Conservation (phyloP, 2,113 vertebrate genomes). For the Chloropsis hardwickii region DNA sequence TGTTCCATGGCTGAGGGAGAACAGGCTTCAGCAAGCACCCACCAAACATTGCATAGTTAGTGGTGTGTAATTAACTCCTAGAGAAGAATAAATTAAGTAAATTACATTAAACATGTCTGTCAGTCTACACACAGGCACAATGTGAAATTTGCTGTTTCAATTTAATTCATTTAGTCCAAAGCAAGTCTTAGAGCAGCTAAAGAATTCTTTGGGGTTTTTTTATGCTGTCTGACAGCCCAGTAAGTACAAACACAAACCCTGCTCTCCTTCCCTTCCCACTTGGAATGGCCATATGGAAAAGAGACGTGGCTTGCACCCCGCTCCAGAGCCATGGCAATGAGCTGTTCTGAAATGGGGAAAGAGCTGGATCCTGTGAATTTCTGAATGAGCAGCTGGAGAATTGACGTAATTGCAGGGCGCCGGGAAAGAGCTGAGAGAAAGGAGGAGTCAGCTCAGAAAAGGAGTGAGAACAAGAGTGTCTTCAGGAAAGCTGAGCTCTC, state of each 20-base stretch:
- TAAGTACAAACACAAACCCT: background rate
- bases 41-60: background rate
- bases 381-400: slow-evolving; percentile 46
- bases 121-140: background rate
- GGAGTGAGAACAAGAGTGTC: background rate
- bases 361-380: background rate
- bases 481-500: background rate
- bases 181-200: background rate
- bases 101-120: background rate
- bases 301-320: background rate
- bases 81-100: background rate
- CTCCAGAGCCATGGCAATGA: background rate
- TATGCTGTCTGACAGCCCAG: background rate
- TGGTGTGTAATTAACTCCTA: background rate
- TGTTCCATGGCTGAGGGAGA: background rate
- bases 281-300: background rate
- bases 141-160: background rate
- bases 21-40: background rate
- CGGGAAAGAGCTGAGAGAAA: background rate
- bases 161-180: background rate
- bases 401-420: background rate
- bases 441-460: background rate
- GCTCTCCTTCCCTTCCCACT: background rate
- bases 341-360: background rate
- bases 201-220: background rate